Evolutionary conservation across 2,113 vertebrate genomes (phyloP), one percentile per base, ranked within the genome.

Genomic region (Pyxicephalus adspersus): DNA sequence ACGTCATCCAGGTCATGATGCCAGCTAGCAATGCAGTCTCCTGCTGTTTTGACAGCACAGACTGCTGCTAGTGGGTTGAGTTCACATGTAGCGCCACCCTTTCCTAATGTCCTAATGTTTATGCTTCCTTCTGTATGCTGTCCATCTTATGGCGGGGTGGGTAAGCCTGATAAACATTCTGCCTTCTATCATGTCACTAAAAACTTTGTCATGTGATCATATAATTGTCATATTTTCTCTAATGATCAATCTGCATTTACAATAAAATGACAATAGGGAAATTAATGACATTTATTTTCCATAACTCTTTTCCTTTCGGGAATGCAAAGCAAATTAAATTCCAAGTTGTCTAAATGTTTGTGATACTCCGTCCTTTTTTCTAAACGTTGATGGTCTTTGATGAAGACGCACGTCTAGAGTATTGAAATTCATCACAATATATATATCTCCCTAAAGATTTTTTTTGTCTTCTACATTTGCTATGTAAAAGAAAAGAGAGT

Each of bases 281-380:
- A 78, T 34, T 26, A 66, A 78, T 67, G 28, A 78, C 76, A 78
- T 66, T 65, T 64, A 52, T 78, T 28, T 66, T 77, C 26, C 18
- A 51, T 50, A 67, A 28, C 20, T 23, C 13, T 34, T 31, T 55
- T 77, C 76, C 76, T 57, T 23, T n/a, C 60, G 63, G 76, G 65
- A 16, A 22, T 1, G 38, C 31, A 78, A 54, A 25, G 16, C 20
- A 23, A 55, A 65, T 77, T 64, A 20, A 66, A 55, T 77, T 66
- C 55, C n/a, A 66, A 34, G 26, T 67, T 8, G 19, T 57, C 19
- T 55, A 55, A 78, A 19, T 7, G 11, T 15, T 55, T 22, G 25
- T 11, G 15, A 51, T 64, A 31, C 18, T 20, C 26, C 28, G 19
- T 76, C 18, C 50, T 8, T 29, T 34, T 6, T 74, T 60, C 29